Base-by-base conservation (phyloP, 2,888 invertebrate genomes). In the Ophonus ardosiacus region DNA sequence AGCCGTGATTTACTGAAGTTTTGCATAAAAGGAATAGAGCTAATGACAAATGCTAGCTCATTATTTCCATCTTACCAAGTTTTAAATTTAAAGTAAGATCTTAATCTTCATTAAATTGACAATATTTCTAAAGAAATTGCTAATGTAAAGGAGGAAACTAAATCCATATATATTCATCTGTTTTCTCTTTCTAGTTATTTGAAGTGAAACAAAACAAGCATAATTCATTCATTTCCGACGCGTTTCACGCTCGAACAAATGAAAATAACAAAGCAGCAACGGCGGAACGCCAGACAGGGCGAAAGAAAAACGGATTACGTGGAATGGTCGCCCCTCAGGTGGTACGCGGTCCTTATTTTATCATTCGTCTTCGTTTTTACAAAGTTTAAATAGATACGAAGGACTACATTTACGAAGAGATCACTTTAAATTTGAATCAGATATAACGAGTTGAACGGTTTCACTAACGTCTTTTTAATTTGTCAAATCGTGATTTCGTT, bases 171-270 rank as follows among this genome's bases (percentile, higher is more conserved):
- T 31, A 71, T 71, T 71, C 71, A 71, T 74, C 43, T 74, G 40
- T 74, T 43, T 74, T 74, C 74, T 18, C 74, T 74, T 74, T 74
- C 17, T 40, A 74, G 74, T 74, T 13, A 17, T 43, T 17, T 71
- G 38, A 74, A 74, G 18, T 74, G 74, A 74, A 74, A 74, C 74
- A 81, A 81, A 81, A 81, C 63, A 81, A 38, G 43, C 61, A 81
- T 81, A 81, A 81, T 81, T 81, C 81, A 81, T 81, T 81, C 81
- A 81, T 81, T 63, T 81, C 81, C 63, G 81, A 40, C 38, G 15
- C 43, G 81, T 81, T 63, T 81, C 81, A 81, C 63, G 81, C 81
- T 63, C 40, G 63, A 81, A 81, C 81, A 81, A 81, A 81, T 81
- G 63, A 81, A 81, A 81, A 81, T 81, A 81, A 81, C 81, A 81